Evolutionary conservation across 2,888 invertebrate species (phyloP), one percentile per base, ranked within the genome.

Genomic region (Metacarcinus magister): DNA sequence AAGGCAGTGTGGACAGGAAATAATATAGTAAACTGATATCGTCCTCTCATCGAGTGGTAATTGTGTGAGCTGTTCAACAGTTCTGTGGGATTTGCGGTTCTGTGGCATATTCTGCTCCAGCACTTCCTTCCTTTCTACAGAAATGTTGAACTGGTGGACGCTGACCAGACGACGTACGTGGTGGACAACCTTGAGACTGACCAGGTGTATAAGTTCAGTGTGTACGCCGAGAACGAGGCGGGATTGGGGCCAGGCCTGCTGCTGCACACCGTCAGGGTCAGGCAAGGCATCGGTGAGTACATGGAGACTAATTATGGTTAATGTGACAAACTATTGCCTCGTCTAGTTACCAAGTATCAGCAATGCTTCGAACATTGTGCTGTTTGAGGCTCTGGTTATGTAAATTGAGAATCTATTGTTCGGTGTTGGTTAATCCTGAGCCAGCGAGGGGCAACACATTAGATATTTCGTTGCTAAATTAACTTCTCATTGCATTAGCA

Each of bases 191-290:
- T 99, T 95, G 99, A 98, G 97, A 99, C 99, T 97, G 98, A 98
- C 97, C 98, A 98, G 96, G 99, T 99, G 97, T 98, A 99, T 97
- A 98, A 98, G 97, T 99, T 99, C 98, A 98, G 99, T 97, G 98
- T 99, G 97, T 98, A 98, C 96, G 99, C 99, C 93, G 99, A 99
- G 98, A 99, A 99, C 97, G 98, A 98, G 95, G 98, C 99, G 97
- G 99, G 99, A 43, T 98, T 99, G 96, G 99, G 99, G 97, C 98
- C 98, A 2, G 97, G 67, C 2, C 94, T 97, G 23, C 43, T 97
- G n/a, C 90, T 96, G n/a, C 60, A 82, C 7, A 87, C 91, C 7
- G 96, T 96, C 13, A 90, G 96, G 60, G 89, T 96, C 90, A 92
- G 87, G 44, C 48, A 95, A 13, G 91, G 91, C 23, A 92, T 96